phyloP scores from a whole-genome alignment of 2,797 vertebrate genomes.

The Xiphophorus birchmanni region DNA sequence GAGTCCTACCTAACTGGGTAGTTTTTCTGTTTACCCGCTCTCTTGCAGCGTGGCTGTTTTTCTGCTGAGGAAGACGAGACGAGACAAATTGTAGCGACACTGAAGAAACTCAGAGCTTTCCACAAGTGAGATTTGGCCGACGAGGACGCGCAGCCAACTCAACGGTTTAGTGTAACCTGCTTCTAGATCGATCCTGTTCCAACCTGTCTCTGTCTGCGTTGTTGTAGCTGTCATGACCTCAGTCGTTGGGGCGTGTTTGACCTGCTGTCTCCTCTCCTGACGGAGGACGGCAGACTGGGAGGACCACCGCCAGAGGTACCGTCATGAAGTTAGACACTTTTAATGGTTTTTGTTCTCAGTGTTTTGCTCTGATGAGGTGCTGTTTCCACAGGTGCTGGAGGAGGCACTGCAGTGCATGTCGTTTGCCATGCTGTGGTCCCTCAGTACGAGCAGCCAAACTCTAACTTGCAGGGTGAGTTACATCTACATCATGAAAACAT shows the following conservation, averaged over 20 bases:
- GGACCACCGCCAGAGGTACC: constrained; percentile 81
- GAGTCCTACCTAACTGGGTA: background rate
- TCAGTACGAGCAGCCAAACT: constrained; percentile 77
- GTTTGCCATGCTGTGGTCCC: constrained; percentile 87
- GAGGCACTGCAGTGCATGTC: constrained; percentile 86
- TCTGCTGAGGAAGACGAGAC: constrained; percentile 69
- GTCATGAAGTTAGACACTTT: background rate
- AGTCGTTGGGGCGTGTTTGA: constrained; percentile 83
- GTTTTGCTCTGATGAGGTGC: background rate
- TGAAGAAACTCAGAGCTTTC: constrained; percentile 87
- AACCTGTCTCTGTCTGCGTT: background rate
- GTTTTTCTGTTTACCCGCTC: constrained; percentile 6
- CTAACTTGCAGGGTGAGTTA: constrained; percentile 82
- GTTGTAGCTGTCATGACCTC: constrained; percentile 87
- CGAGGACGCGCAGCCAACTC: background rate
- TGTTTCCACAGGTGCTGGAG: constrained; percentile 78
- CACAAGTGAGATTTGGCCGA: constrained; percentile 84
- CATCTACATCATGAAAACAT: background rate
- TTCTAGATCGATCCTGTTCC: background rate
- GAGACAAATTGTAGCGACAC: constrained; percentile 67
- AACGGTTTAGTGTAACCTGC: background rate
- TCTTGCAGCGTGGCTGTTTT: constrained; percentile 74
- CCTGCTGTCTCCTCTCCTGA: constrained; percentile 81
- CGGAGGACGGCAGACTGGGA: constrained; percentile 68
- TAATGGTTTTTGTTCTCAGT: no score